Evolutionary conservation across 2,797 vertebrate genomes (phyloP), one percentile per base, ranked within the genome.

Genomic region (Manis pentadactyla): DNA sequence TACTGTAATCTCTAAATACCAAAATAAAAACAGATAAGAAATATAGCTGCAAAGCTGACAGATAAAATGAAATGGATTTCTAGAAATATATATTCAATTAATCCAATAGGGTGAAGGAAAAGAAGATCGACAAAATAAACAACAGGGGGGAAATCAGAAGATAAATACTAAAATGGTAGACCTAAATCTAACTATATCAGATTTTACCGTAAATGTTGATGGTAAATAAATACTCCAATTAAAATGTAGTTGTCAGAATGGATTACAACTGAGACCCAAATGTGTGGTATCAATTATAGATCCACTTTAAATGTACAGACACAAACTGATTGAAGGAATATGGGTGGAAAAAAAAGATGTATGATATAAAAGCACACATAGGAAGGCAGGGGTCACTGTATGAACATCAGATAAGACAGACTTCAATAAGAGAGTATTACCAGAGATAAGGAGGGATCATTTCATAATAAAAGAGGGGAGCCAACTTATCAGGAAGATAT

Each of bases 81-180:
- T 73, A 90, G 18, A 88, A 92, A 46, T 55, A 68, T 64, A 46
- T 88, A 81, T 77, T 96, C 19, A 75, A 29, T 75, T 83, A 87
- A 79, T 39, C 39, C 14, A 90, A 46, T 21, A 49, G 1, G 27
- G 17, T 5, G 21, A 19, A 92, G 19, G 49, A 73, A 77, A 91
- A 1, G 49, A 87, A 21, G 11, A 53, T 57, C 86, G 37, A 8
- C 37, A 71, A 55, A 79, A 64, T 94, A 73, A 94, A 55, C 0
- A 71, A 84, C 29, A 81, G 14, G 69, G 21, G 3, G 23, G 18
- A 19, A 18, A 77, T 42, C 27, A 61, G 19, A 71, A 86, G 86
- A 82, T 37, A 74, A 86, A 83, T 42, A 66, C 10, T 29, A 49
- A 73, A 93, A 53, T 51, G 49, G 4, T 69, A 90, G n/a, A 57